Evolutionary conservation across 1,140 invertebrate species (phyloP).

Genomic region (Drosophila leontia): DNA sequence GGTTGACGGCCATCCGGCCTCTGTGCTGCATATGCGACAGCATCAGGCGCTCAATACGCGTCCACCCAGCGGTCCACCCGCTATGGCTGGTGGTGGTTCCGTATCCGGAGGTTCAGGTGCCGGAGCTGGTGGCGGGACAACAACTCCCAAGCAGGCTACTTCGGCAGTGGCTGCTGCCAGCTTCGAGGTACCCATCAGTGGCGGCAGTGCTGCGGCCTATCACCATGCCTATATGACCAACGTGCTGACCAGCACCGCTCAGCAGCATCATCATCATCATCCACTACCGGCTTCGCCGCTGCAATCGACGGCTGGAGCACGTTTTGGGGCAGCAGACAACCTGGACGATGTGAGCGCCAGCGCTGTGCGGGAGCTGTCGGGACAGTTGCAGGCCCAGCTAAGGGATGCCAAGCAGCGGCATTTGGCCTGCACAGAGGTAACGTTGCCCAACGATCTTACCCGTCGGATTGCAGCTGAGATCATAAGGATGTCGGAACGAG

Average conservation of each 20-base stretch:
- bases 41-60: slow-evolving; percentile 69
- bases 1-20: slow-evolving; percentile 75
- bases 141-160: slow-evolving; percentile 45
- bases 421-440: slow-evolving; percentile 91
- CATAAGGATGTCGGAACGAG: slow-evolving; percentile 91
- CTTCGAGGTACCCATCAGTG: slow-evolving; percentile 56
- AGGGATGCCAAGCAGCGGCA: slow-evolving; percentile 91
- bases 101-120: slow-evolving; percentile 4
- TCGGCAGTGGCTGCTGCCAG: slow-evolving; percentile 57
- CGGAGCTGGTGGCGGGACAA: slow-evolving; percentile 5
- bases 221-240: slow-evolving; percentile 68
- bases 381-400: slow-evolving; percentile 90
- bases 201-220: slow-evolving; percentile 49
- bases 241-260: slow-evolving; percentile 50
- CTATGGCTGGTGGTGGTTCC: slow-evolving; percentile 11
- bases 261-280: slow-evolving; percentile 34
- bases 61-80: slow-evolving; percentile 24
- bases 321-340: slow-evolving; percentile 63
- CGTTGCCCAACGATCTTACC: slow-evolving; percentile 91
- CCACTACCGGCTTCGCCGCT: slow-evolving; percentile 64
- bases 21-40: slow-evolving; percentile 75
- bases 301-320: slow-evolving; percentile 62
- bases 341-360: slow-evolving; percentile 75
- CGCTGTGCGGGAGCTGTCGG: slow-evolving; percentile 87
- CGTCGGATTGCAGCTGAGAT: slow-evolving; percentile 91